These are phyloP conservation scores for Drosophila equinoxialis DNA, from an alignment of 1,140 invertebrate genomes.

Conservation along the genomic window DNA sequence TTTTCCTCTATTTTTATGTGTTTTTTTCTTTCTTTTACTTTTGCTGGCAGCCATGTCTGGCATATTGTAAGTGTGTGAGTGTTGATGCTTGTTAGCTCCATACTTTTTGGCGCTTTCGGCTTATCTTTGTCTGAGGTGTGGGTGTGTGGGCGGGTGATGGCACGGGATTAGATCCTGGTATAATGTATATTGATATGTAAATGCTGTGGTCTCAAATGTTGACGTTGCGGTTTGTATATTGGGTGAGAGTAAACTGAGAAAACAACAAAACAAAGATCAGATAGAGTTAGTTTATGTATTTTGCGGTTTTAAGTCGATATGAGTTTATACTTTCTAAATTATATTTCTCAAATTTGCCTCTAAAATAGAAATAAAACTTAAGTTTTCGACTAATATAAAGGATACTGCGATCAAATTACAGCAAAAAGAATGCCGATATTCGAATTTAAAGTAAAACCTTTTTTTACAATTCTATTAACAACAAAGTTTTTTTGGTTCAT, in stretches of 20 bases:
- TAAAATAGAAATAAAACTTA: no score
- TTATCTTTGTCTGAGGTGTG: conserved; percentile 51
- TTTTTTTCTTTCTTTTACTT: background rate
- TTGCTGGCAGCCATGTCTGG: conserved; percentile 27
- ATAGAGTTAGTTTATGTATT: conserved; percentile 5
- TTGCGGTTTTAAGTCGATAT: conserved; percentile 8
- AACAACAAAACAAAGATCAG: conserved; percentile 5
- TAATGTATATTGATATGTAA: conserved; percentile 64
- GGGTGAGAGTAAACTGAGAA: conserved; percentile 9
- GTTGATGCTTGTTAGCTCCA: conserved; percentile 28
- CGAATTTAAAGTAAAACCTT: no score
- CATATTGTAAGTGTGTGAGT: conserved; percentile 17
- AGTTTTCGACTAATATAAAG: no score
- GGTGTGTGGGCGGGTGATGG: background rate
- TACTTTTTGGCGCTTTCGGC: conserved; percentile 48
- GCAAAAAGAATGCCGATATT: no score
- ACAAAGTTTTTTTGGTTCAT: no score
- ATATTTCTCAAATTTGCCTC: no score
- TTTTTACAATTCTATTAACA: no score
- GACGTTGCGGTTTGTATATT: conserved; percentile 41
- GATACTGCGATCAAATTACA: no score
- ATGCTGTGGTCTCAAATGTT: conserved; percentile 48
- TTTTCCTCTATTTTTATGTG: conserved; percentile 23
- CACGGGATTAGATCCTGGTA: background rate
- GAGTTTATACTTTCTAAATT: no score